Base-by-base conservation (phyloP, 2,888 invertebrate genomes). In the Biston stratarius region DNA sequence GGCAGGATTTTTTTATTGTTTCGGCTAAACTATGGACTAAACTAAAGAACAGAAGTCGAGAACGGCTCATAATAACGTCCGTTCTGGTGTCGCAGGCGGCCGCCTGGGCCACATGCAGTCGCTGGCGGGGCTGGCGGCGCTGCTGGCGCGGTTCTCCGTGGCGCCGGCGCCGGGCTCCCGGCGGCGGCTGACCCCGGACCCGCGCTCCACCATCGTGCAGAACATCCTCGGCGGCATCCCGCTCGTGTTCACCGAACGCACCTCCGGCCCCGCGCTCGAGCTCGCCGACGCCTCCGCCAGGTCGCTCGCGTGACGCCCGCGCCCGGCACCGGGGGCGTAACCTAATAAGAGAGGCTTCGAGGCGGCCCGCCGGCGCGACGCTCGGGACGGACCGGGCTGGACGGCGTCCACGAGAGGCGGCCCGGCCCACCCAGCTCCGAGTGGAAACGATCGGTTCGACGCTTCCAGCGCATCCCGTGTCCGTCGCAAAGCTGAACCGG, bases 71-170 rank as follows among this genome's bases (percentile, higher is more conserved):
- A 24, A 24, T n/a, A 40, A 52, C 6, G 14, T 5, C 42, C 12
- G 0, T n/a, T n/a, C n/a, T 44, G 12, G 42, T 64, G 14, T 36
- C 57, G 8, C 82, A 90, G 90, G 88, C n/a, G 85, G 83, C 42
- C 86, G 90, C 0, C 63, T 90, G 56, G 90, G 90, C 0, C 71
- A 82, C 48, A 88, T 90, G 89, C 90, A 90, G 82, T 88, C 90
- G 11, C 77, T 89, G 74, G 88, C 90, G 0, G 90, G 90, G 3
- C 77, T 90, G 59, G 89, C 89, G 24, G 87, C 89, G 14, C 70
- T 90, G 34, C 79, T 90, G 66, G 77, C 84, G 6, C 69, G 68
- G 62, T 85, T 79, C 69, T 61, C 78, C 0, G 87, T 89, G 61
- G 53, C 72, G 11, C 88, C 90, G 6, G 85, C 84, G 5, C 69